phyloP scores from a whole-genome alignment of 2,888 invertebrate genomes.

The Timandra comae region DNA sequence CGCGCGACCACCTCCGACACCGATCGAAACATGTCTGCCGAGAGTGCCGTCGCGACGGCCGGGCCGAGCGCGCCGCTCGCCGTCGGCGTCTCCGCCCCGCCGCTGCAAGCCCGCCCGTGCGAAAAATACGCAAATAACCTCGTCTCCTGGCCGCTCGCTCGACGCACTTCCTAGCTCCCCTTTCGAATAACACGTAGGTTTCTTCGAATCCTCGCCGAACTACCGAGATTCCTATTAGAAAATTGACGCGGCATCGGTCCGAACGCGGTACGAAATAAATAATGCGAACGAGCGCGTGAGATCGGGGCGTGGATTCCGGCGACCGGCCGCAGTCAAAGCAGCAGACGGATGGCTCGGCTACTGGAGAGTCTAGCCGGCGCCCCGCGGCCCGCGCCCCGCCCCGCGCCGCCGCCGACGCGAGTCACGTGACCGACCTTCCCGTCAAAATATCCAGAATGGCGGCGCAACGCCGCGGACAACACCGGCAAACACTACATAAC shows the following conservation, averaged over 20 bases:
- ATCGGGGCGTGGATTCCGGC: conserved; percentile 66
- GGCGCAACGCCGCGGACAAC: conserved; percentile 66
- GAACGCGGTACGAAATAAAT: conserved; percentile 35
- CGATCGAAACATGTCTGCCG: conserved; percentile 69
- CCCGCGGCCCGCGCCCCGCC: conserved; percentile 41
- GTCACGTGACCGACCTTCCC: conserved; percentile 90
- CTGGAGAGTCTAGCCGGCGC: conserved; percentile 81
- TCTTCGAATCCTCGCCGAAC: conserved; percentile 6
- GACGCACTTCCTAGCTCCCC: conserved; percentile 24
- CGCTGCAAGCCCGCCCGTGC: conserved; percentile 55
- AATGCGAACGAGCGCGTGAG: conserved; percentile 36
- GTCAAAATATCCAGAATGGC: conserved; percentile 85
- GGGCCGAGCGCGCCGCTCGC: conserved; percentile 53
- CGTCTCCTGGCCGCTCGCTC: conserved; percentile 28
- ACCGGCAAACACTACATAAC: conserved; percentile 38
- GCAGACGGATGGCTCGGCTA: conserved; percentile 78
- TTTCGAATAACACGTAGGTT: conserved; percentile 12
- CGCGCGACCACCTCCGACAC: conserved; percentile 51
- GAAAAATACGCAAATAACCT: conserved; percentile 58
- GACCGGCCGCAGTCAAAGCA: conserved; percentile 69
- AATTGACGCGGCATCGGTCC: conserved; percentile 21
- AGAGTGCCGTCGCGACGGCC: conserved; percentile 28
- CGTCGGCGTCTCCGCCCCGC: conserved; percentile 62
- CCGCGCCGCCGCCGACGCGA: conserved; percentile 46
- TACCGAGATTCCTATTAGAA: conserved; percentile 20